phyloP scores from a whole-genome alignment of 64 coral and sea anemone genomes.

The Stichodactyla helianthus region DNA sequence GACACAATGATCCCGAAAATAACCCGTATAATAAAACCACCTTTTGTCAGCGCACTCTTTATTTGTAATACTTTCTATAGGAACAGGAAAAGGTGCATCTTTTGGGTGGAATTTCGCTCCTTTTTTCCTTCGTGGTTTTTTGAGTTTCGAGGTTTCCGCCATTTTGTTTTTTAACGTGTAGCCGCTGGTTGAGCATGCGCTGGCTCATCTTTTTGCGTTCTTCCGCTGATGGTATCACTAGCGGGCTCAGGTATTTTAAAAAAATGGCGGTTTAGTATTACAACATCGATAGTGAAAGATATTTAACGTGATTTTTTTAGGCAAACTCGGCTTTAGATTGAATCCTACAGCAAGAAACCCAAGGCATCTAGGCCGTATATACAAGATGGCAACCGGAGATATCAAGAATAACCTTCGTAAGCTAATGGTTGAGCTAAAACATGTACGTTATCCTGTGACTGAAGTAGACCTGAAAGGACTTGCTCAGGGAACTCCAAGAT shows the following conservation, averaged over 20 bases:
- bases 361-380: background rate
- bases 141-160: slow-evolving; percentile 60
- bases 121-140: slow-evolving; percentile 74
- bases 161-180: slow-evolving; percentile 50
- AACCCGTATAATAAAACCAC: slow-evolving; percentile 95
- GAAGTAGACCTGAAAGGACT: slow-evolving; percentile 70
- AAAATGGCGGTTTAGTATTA: slow-evolving; percentile 49
- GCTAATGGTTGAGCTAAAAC: slow-evolving; percentile 81
- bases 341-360: background rate
- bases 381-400: slow-evolving; percentile 90
- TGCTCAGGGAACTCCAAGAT: slow-evolving; percentile 53
- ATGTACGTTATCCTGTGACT: slow-evolving; percentile 50
- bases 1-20: slow-evolving; percentile 79
- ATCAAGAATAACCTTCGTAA: slow-evolving; percentile 95
- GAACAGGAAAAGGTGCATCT: slow-evolving; percentile 88
- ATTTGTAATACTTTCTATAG: slow-evolving; percentile 63
- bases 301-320: background rate
- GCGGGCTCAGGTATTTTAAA: slow-evolving; percentile 15
- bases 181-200: background rate
- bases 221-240: background rate
- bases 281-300: background rate
- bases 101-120: slow-evolving; percentile 39
- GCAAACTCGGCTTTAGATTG: background rate
- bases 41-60: slow-evolving; percentile 37
- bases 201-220: background rate